Conservation (phyloP, 2,797 vertebrate species). For the Xenopus petersii region DNA sequence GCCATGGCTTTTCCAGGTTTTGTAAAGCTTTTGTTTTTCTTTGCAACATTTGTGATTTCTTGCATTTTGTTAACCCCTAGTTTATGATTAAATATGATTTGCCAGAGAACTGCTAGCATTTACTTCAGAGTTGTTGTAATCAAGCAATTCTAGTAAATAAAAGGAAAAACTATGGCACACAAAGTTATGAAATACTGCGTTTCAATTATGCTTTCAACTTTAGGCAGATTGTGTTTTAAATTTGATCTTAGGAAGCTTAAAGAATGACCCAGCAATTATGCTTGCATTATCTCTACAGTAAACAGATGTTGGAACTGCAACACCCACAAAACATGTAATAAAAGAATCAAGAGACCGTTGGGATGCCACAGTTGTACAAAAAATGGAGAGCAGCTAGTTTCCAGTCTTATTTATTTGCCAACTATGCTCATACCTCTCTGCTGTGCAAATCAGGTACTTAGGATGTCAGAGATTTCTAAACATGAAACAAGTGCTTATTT, state of each 20-base stretch:
- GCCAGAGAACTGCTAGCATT: neutral
- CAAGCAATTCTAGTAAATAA: neutral
- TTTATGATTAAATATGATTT: constrained; percentile 16
- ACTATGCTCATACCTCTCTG: too few species aligned
- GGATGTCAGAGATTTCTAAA: too few species aligned
- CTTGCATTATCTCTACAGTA: neutral
- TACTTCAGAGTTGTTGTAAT: constrained; percentile 5
- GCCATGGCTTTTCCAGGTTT: neutral
- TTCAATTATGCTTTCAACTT: neutral
- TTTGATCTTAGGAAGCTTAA: too few species aligned
- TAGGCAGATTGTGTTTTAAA: too few species aligned
- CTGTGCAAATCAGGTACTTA: too few species aligned
- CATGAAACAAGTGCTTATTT: too few species aligned
- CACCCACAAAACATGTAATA: too few species aligned
- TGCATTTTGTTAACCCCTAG: constrained; percentile 6
- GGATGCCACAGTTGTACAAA: too few species aligned
- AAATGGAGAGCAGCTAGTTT: too few species aligned
- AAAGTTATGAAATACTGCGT: neutral
- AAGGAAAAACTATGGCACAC: neutral
- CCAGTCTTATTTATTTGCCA: too few species aligned
- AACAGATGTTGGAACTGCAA: too few species aligned
- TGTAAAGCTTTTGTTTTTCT: constrained; percentile 8
- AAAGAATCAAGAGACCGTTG: too few species aligned
- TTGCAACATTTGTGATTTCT: constrained; percentile 4
- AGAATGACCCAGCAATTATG: neutral